These are phyloP conservation scores for Otus sunia DNA, from an alignment of 2,113 vertebrate genomes.

Conservation along the genomic window DNA sequence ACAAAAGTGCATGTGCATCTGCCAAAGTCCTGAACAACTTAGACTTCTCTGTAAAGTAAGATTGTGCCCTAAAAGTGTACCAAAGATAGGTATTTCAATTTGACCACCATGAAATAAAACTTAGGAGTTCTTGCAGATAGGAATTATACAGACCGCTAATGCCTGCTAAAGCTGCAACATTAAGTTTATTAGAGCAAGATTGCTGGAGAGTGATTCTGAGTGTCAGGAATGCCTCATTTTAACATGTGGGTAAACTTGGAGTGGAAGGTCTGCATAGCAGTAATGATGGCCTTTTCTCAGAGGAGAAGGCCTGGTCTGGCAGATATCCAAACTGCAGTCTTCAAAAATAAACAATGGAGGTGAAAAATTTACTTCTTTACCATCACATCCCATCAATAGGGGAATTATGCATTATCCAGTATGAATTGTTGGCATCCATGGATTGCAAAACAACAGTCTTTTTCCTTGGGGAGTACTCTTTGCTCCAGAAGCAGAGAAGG, in stretches of 20 bases:
- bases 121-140: not conserved
- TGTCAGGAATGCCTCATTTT: not conserved
- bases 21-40: not conserved
- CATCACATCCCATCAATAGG: not conserved
- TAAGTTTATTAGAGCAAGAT: not conserved
- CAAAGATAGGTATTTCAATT: not conserved
- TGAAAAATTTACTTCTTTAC: not conserved
- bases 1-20: not conserved
- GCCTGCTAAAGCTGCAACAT: not conserved
- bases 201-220: not conserved
- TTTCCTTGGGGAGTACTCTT: not conserved
- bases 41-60: not conserved
- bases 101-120: not conserved
- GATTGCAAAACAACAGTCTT: not conserved
- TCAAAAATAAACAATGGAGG: not conserved
- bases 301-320: not conserved
- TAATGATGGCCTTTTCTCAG: not conserved
- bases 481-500: not conserved
- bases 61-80: not conserved
- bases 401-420: not conserved
- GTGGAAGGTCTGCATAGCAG: not conserved
- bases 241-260: not conserved
- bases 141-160: not conserved
- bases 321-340: not conserved
- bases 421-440: not conserved